A percentile compares a stretch with the other conserved stretches of the same genome.
Conservation (phyloP, 2,113 vertebrate genomes). For the Cromileptes altivelis region DNA sequence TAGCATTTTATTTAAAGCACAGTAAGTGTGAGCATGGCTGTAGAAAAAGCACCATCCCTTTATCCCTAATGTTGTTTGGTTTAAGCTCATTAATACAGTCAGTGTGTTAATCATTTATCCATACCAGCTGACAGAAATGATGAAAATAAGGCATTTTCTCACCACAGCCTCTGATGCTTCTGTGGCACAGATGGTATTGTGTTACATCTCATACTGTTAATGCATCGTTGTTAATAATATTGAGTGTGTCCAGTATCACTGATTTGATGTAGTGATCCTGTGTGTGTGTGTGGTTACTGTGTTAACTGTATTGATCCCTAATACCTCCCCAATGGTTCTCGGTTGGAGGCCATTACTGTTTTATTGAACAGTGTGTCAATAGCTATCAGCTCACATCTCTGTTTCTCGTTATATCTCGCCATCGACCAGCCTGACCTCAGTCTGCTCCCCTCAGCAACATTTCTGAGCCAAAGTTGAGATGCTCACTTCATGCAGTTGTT, state of each 20-base stretch:
- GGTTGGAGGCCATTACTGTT: slow-evolving; percentile 67
- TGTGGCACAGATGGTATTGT: not conserved
- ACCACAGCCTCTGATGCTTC: not conserved
- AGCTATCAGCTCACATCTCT: slow-evolving; percentile 61
- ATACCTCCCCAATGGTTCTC: slow-evolving; percentile 47
- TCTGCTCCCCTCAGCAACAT: slow-evolving; percentile 30
- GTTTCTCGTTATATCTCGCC: slow-evolving; percentile 44
- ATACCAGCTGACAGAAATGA: not conserved
- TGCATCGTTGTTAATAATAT: not conserved
- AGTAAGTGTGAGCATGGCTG: not conserved
- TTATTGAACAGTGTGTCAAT: slow-evolving; percentile 70
- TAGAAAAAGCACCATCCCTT: not conserved
- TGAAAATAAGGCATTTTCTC: not conserved
- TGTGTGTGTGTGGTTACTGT: slow-evolving; percentile 27
- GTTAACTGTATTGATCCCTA: slow-evolving; percentile 67
- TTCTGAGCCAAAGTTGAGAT: not conserved
- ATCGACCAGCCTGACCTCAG: slow-evolving; percentile 64
- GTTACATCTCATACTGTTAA: slow-evolving; percentile 1
- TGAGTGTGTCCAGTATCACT: slow-evolving; percentile 2
- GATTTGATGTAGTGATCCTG: slow-evolving; percentile 13
- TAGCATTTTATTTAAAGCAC: not conserved
- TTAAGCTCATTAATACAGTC: not conserved
- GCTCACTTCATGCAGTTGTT: slow-evolving; percentile 9
- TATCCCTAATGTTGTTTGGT: not conserved
- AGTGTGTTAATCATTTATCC: not conserved